phyloP scores from a whole-genome alignment of 1,140 invertebrate species.

The Thaumatotibia leucotreta region DNA sequence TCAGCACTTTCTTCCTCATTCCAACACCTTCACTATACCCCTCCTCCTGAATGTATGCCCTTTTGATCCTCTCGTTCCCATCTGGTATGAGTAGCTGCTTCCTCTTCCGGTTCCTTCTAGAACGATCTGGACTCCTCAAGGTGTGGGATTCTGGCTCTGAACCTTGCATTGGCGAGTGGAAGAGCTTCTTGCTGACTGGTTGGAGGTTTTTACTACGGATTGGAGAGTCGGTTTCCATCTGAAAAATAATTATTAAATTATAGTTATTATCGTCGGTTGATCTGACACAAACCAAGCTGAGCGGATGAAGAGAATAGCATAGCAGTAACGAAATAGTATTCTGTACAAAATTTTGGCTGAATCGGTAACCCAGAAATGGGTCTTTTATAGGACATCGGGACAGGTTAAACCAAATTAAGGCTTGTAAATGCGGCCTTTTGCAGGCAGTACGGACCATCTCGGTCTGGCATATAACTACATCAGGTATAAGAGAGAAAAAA shows the following conservation, averaged over 20 bases:
- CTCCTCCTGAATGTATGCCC: constrained; percentile 43
- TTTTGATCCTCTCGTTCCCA: constrained; percentile 38
- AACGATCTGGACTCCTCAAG: constrained; percentile 15
- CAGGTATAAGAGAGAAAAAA: too few species aligned
- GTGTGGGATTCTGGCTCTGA: constrained; percentile 20
- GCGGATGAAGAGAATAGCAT: too few species aligned
- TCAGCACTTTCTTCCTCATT: constrained; percentile 51
- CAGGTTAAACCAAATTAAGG: too few species aligned
- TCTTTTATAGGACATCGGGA: too few species aligned
- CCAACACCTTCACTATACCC: constrained; percentile 36
- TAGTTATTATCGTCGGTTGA: too few species aligned
- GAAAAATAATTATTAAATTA: constrained; percentile 13
- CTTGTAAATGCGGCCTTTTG: too few species aligned
- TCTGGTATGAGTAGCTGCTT: constrained; percentile 40
- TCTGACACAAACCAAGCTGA: too few species aligned
- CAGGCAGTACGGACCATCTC: too few species aligned
- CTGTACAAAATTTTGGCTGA: too few species aligned
- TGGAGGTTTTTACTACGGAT: constrained; percentile 35
- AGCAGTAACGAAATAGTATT: too few species aligned
- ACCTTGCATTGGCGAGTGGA: constrained; percentile 44
- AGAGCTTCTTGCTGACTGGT: constrained; percentile 50
- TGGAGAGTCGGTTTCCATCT: constrained; percentile 59
- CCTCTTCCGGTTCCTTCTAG: constrained; percentile 37
- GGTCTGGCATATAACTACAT: too few species aligned
- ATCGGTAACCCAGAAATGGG: too few species aligned